Conservation (phyloP, 2,797 vertebrate genomes). For the Toxotes lorentzi region DNA sequence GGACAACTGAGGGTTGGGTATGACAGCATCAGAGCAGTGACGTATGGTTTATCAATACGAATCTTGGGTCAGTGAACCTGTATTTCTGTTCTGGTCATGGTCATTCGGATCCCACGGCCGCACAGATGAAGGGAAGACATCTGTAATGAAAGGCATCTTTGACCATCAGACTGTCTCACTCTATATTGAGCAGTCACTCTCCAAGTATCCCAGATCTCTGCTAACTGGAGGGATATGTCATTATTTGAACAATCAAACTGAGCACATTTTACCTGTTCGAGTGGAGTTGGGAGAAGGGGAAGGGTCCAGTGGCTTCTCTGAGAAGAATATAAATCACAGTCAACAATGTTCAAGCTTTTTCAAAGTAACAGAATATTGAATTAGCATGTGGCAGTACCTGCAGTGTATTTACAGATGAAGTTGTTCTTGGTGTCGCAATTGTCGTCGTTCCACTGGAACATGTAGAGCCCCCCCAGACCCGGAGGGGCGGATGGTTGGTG, state of each 20-base stretch:
- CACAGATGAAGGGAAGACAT: slow-evolving; percentile 66
- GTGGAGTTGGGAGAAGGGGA: slow-evolving; percentile 74
- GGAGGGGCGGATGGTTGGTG: slow-evolving; percentile 94
- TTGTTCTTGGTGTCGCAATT: slow-evolving; percentile 97
- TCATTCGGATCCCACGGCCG: slow-evolving; percentile 77
- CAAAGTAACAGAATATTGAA: background rate
- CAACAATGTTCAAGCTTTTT: background rate
- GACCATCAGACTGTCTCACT: background rate
- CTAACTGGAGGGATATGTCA: background rate
- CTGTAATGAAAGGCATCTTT: slow-evolving; percentile 62
- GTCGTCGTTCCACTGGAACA: slow-evolving; percentile 98
- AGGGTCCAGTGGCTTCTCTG: slow-evolving; percentile 72
- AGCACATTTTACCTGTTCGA: slow-evolving; percentile 72
- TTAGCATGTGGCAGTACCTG: slow-evolving; percentile 79
- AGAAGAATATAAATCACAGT: slow-evolving; percentile 34
- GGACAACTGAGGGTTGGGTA: background rate
- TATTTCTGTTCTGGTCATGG: slow-evolving; percentile 62
- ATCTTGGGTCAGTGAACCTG: slow-evolving; percentile 58
- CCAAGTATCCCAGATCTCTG: background rate
- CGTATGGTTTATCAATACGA: background rate
- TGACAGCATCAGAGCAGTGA: background rate
- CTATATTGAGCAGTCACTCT: background rate
- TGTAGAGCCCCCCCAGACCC: slow-evolving; percentile 89
- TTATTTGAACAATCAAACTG: background rate
- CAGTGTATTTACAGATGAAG: slow-evolving; percentile 97